These are phyloP conservation scores for Adoxophyes honmai DNA, from an alignment of 1,140 invertebrate species.

Conservation along the genomic window DNA sequence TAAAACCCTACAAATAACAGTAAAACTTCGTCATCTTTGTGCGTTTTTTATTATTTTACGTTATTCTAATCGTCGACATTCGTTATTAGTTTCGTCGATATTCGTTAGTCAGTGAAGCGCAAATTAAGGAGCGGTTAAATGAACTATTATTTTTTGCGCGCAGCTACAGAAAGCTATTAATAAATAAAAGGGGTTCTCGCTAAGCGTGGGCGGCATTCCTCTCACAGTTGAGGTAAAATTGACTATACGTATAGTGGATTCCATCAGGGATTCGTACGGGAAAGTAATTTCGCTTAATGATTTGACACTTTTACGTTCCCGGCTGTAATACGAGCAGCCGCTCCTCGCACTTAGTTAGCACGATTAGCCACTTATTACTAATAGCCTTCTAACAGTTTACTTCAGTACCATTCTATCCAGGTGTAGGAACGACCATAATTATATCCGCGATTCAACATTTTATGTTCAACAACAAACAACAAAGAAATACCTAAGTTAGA, in stretches of 20 bases:
- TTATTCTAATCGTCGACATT: too few species aligned
- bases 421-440: too few species aligned
- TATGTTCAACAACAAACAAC: too few species aligned
- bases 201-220: background rate
- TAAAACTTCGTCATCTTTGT: too few species aligned
- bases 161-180: constrained; percentile 1
- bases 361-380: constrained; percentile 50
- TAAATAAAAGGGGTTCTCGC: background rate
- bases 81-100: too few species aligned
- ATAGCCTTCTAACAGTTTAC: constrained; percentile 48
- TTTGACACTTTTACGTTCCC: constrained; percentile 52
- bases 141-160: background rate
- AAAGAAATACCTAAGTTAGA: too few species aligned
- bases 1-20: too few species aligned
- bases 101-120: too few species aligned
- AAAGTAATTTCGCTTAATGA: constrained; percentile 52
- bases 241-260: constrained; percentile 26
- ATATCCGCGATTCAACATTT: too few species aligned
- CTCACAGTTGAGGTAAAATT: background rate
- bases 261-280: constrained; percentile 26
- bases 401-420: background rate
- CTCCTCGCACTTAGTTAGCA: constrained; percentile 38
- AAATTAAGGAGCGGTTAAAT: background rate
- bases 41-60: too few species aligned
- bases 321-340: constrained; percentile 32